phyloP scores from a whole-genome alignment of 1,140 invertebrate genomes.

The Halictus rubicundus region DNA sequence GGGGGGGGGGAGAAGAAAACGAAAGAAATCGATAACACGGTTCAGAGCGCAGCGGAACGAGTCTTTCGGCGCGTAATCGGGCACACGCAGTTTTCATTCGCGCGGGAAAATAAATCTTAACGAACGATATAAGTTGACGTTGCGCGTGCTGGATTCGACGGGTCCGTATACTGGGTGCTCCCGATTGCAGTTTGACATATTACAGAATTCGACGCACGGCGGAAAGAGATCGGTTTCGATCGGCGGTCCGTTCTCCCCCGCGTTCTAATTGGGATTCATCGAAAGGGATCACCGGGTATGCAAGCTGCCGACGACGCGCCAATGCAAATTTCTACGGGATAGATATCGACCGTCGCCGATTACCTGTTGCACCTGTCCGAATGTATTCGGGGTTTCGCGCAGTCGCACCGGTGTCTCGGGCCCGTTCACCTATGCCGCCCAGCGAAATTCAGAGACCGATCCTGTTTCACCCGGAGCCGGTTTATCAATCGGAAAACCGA shows the following conservation, averaged over 20 bases:
- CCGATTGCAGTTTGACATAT: no score
- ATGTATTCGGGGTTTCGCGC: not conserved
- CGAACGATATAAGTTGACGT: not conserved
- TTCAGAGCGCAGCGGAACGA: constrained; percentile 15
- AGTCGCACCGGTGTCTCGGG: not conserved
- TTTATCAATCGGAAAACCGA: constrained; percentile 6
- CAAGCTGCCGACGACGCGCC: not conserved
- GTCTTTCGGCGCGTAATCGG: constrained; percentile 28
- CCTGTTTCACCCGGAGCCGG: constrained; percentile 11
- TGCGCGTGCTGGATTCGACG: not conserved
- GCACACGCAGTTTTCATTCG: not conserved
- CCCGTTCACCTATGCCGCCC: not conserved
- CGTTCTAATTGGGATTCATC: constrained; percentile 20
- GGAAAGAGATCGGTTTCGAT: no score
- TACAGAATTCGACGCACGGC: no score
- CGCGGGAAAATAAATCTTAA: constrained; percentile 25
- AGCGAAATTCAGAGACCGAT: constrained; percentile 6
- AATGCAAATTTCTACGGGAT: constrained; percentile 37
- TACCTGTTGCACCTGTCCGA: constrained; percentile 28
- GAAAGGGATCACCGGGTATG: constrained; percentile 14
- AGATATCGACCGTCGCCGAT: constrained; percentile 5
- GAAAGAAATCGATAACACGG: constrained; percentile 6
- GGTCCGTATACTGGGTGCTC: not conserved
- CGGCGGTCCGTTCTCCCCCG: no score
- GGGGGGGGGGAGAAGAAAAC: not conserved